phyloP scores from a whole-genome alignment of 2,888 invertebrate species.

The Phengaris arion region DNA sequence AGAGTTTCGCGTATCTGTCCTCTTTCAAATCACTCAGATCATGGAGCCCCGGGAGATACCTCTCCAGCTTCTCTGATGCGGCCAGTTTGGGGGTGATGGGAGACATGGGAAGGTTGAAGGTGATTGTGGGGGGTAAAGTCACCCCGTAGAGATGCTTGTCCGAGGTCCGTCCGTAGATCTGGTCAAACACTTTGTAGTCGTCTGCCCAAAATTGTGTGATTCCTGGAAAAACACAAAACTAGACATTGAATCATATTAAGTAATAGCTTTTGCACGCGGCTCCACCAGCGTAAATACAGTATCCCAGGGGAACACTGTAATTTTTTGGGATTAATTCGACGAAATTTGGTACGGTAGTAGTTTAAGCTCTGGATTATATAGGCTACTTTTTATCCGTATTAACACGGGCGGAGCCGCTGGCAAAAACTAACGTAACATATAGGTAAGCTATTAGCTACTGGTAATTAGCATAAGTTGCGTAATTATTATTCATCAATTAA shows the following conservation, averaged over 20 bases:
- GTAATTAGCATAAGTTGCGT: neutral
- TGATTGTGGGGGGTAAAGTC: conserved; percentile 51
- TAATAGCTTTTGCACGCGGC: no score
- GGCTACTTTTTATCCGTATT: no score
- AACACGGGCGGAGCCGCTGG: no score
- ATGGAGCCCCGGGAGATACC: conserved; percentile 44
- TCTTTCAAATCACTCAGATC: conserved; percentile 47
- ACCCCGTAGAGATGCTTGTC: conserved; percentile 64
- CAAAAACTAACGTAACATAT: neutral
- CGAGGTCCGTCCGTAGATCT: conserved; percentile 68
- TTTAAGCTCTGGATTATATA: neutral
- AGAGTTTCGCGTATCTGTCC: conserved; percentile 49
- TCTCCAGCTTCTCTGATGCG: conserved; percentile 57
- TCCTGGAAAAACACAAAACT: conserved; percentile 44
- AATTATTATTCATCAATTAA: neutral
- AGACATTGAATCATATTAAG: neutral
- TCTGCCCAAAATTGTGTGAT: conserved; percentile 68
- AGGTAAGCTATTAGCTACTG: neutral
- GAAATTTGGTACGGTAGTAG: neutral
- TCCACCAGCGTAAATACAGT: no score
- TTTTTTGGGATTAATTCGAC: no score
- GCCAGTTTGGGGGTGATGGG: conserved; percentile 41
- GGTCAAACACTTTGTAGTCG: conserved; percentile 66
- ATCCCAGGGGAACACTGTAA: no score
- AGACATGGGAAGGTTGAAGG: conserved; percentile 41